Conservation (phyloP, 2,888 invertebrate species). For the Pelosia muscerda region DNA sequence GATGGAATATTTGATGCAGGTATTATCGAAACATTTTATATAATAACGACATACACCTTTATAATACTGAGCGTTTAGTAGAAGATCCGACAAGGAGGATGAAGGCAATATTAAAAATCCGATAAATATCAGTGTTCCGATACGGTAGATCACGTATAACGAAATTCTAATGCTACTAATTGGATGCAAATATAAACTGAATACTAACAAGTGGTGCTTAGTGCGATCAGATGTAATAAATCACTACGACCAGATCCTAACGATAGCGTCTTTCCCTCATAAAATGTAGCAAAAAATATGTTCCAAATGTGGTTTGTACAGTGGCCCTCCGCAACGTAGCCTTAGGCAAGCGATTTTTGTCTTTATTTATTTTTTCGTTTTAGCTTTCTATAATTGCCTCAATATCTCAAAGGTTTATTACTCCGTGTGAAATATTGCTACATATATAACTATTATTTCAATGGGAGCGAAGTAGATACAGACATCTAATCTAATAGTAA, state of each 20-base stretch:
- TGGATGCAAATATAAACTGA: conserved; percentile 81
- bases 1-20: too few relatives aligned
- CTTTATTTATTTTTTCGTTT: conserved; percentile 71
- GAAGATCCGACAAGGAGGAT: conserved; percentile 15
- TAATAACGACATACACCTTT: neutral
- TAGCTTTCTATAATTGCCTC: conserved; percentile 74
- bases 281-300: conserved; percentile 63
- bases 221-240: conserved; percentile 71
- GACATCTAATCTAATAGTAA: neutral
- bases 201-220: conserved; percentile 80
- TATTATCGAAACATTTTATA: neutral
- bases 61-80: conserved; percentile 13
- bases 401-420: conserved; percentile 75
- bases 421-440: conserved; percentile 68
- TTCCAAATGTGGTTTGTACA: conserved; percentile 75
- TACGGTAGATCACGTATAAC: conserved; percentile 68
- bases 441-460: conserved; percentile 27
- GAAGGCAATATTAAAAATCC: conserved; percentile 28
- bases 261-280: conserved; percentile 72
- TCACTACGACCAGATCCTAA: conserved; percentile 73
- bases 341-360: conserved; percentile 71
- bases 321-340: conserved; percentile 79
- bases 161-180: conserved; percentile 72
- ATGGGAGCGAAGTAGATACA: neutral
- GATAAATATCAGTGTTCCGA: conserved; percentile 51